These are phyloP conservation scores for Diachrysia chrysitis DNA, from an alignment of 2,888 invertebrate species.

Conservation along the genomic window DNA sequence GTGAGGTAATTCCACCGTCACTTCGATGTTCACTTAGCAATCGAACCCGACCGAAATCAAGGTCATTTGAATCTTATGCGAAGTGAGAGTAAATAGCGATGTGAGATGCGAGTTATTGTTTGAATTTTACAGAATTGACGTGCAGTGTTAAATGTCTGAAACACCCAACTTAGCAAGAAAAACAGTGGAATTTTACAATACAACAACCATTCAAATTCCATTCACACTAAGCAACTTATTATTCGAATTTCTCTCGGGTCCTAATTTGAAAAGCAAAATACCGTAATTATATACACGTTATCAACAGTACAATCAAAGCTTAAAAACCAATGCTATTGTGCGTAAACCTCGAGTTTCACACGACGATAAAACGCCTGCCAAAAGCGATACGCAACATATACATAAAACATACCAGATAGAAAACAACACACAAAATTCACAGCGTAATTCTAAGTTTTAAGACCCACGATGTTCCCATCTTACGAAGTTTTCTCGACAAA, in stretches of 20 bases:
- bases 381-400: slow-evolving; percentile 29
- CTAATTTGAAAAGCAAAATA: background rate
- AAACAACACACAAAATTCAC: slow-evolving; percentile 49
- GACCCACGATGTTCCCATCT: slow-evolving; percentile 47
- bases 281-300: slow-evolving; percentile 5
- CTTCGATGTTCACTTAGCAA: too few relatives aligned
- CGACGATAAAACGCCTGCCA: slow-evolving; percentile 34
- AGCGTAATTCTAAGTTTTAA: slow-evolving; percentile 51
- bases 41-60: too few relatives aligned
- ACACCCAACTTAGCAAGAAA: too few relatives aligned
- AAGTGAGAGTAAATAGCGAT: too few relatives aligned
- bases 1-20: too few relatives aligned
- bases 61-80: too few relatives aligned
- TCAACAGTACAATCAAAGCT: slow-evolving; percentile 11
- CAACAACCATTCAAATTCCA: background rate
- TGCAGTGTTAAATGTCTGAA: too few relatives aligned
- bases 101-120: too few relatives aligned
- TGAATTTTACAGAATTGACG: too few relatives aligned
- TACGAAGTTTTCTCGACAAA: slow-evolving; percentile 59
- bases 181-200: too few relatives aligned
- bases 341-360: slow-evolving; percentile 37
- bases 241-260: background rate
- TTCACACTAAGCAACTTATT: background rate
- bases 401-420: slow-evolving; percentile 47
- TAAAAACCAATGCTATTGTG: slow-evolving; percentile 11